Evolutionary conservation across 2,888 invertebrate species (phyloP).

Genomic region (Meteorus cinctellus): DNA sequence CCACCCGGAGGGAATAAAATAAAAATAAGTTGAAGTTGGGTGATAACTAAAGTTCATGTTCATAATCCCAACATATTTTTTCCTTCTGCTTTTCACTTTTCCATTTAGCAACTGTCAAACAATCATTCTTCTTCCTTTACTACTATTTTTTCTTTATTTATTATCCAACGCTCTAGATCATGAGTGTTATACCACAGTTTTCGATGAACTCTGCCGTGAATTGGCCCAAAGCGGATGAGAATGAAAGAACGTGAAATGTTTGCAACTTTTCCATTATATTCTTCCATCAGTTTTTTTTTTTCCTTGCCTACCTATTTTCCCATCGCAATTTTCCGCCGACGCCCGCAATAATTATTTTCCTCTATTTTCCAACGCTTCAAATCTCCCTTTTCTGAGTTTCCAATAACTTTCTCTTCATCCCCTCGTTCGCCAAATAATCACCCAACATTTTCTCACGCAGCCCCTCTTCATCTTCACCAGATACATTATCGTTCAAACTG

Average conservation of each 20-base stretch:
- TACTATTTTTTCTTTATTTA: not conserved
- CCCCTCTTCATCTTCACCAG: not conserved
- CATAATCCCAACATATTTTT: not conserved
- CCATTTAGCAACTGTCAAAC: not conserved
- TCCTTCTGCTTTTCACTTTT: not conserved
- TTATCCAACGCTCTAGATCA: not conserved
- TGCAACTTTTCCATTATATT: slow-evolving; percentile 19
- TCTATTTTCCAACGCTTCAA: slow-evolving; percentile 16
- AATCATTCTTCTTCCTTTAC: not conserved
- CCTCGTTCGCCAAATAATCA: slow-evolving; percentile 3
- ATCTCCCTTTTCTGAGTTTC: not conserved
- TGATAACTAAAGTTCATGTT: not conserved
- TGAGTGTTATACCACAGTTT: not conserved
- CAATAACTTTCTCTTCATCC: slow-evolving; percentile 8
- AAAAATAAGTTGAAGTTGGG: not conserved
- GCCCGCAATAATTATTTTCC: slow-evolving; percentile 25
- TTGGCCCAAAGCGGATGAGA: not conserved
- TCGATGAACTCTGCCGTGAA: not conserved
- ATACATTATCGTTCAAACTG: slow-evolving; percentile 3
- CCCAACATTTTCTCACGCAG: not conserved
- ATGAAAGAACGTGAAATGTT: slow-evolving; percentile 8
- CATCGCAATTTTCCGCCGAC: slow-evolving; percentile 22
- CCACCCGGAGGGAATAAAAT: not conserved
- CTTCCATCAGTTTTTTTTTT: not conserved
- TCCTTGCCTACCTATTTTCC: not conserved